A percentile compares a stretch with the other conserved stretches of the same genome.
These are phyloP conservation scores for Podabrus alpinus DNA, from an alignment of 2,888 invertebrate species.

Conservation along the genomic window DNA sequence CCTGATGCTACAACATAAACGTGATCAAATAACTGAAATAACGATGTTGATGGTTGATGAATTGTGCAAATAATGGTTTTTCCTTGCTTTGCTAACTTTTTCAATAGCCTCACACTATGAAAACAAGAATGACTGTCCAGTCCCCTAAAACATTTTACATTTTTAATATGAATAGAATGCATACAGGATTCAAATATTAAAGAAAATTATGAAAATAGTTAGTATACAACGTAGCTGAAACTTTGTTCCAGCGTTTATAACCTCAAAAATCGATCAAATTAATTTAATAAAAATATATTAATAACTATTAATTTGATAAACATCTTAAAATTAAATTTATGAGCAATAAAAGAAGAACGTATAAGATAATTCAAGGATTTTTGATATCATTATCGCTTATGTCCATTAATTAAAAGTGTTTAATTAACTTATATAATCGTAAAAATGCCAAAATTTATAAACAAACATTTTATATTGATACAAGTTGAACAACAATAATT, in stretches of 20 bases:
- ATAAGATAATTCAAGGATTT: neutral
- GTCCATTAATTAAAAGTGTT: neutral
- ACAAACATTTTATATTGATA: neutral
- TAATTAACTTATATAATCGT: neutral
- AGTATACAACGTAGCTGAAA: no score
- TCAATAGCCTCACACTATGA: slow-evolving; percentile 81
- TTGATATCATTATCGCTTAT: neutral
- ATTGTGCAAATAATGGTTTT: slow-evolving; percentile 93
- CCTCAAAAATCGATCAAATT: no score
- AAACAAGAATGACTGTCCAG: slow-evolving; percentile 87
- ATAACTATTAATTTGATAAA: neutral
- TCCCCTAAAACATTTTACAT: slow-evolving; percentile 62
- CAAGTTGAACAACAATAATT: neutral
- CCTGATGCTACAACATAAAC: slow-evolving; percentile 88
- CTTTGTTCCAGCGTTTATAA: no score
- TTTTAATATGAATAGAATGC: neutral
- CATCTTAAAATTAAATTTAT: neutral
- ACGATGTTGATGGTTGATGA: slow-evolving; percentile 90
- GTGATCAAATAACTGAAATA: slow-evolving; percentile 90
- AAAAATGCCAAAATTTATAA: neutral
- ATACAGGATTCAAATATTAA: no score
- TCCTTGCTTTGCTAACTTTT: slow-evolving; percentile 78
- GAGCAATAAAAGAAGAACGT: neutral
- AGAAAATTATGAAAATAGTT: no score
- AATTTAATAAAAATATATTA: neutral